A percentile compares a stretch with the other conserved stretches of the same genome.
Evolutionary conservation across 2,113 vertebrate genomes (phyloP).

Genomic region (Pleuronectes platessa): DNA sequence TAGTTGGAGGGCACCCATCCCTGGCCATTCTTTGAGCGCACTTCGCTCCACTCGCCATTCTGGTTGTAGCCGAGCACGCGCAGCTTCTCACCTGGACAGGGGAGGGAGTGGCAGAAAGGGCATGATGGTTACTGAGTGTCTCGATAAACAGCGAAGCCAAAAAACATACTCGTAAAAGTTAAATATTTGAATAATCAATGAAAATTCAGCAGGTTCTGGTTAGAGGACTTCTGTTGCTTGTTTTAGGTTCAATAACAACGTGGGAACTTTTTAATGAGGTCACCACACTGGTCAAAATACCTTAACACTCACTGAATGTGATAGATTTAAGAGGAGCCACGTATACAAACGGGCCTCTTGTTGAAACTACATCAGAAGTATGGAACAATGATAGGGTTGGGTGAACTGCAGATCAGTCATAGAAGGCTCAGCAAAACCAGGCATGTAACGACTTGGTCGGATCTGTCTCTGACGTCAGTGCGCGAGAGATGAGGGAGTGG

Average conservation of each 20-base stretch:
- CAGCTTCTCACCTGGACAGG: constrained; percentile 91
- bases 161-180: background rate
- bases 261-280: background rate
- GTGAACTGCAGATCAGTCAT: constrained; percentile 43
- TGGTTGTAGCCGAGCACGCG: constrained; percentile 98
- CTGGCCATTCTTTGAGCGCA: constrained; percentile 97
- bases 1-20: constrained; percentile 99
- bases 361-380: constrained; percentile 55
- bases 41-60: constrained; percentile 99
- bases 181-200: background rate
- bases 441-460: constrained; percentile 64
- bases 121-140: background rate
- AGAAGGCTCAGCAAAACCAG: constrained; percentile 42
- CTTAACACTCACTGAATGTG: constrained; percentile 9
- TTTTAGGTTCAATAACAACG: background rate
- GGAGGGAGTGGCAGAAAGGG: background rate
- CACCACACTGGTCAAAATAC: background rate
- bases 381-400: constrained; percentile 58
- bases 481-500: constrained; percentile 23
- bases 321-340: constrained; percentile 14
- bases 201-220: too few species aligned
- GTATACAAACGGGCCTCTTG: background rate
- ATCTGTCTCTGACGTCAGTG: constrained; percentile 43
- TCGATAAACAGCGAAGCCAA: background rate
- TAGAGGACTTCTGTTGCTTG: background rate